Evolutionary conservation across 2,888 invertebrate species (phyloP), one percentile per base, ranked within the genome.

Genomic region (Pogonocherus hispidulus): DNA sequence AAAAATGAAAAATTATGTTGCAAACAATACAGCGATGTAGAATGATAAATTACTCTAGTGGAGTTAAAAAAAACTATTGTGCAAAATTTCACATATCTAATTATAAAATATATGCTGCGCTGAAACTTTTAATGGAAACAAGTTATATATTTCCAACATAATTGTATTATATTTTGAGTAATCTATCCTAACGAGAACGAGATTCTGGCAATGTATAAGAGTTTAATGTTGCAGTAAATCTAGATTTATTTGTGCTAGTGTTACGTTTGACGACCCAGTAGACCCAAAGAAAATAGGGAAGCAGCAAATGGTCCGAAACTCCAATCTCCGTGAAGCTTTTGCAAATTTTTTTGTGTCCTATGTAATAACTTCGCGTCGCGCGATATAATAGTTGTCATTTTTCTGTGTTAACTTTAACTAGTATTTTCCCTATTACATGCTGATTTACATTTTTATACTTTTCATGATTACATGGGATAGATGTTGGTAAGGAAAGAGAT

Each of bases 361-460:
- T 14, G 41, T 41, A 41, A 41, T 41, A 41, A 41, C 5, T 41
- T 41, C 41, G n/a, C 14, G 41, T n/a, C 41, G 41, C 16, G 41
- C n/a, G n/a, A 41, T 16, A n/a, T 16, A n/a, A 41, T 41, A 41
- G 41, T 41, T 41, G 32, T 6, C n/a, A 41, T 41, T 41, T 41
- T 16, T 16, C 41, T 14, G 41, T 5, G 41, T 16, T 41, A 16
- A 16, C 41, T 41, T n/a, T 41, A 41, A 41, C 41, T 41, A 41
- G 14, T 14, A 14, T 41, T 16, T 41, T 9, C n/a, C 14, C 41
- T 41, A 16, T 41, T 41, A 41, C 16, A 41, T 5, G 41, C 14
- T 41, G 41, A 41, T 41, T 41, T 41, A n/a, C 41, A 41, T 41
- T 41, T 41, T 41, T 41, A 41, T 41, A 16, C 14, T 41, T 41